A percentile compares a stretch with the other conserved stretches of the same genome.
phyloP scores from a whole-genome alignment of 1,140 invertebrate species.

The Zaprionus capensis region DNA sequence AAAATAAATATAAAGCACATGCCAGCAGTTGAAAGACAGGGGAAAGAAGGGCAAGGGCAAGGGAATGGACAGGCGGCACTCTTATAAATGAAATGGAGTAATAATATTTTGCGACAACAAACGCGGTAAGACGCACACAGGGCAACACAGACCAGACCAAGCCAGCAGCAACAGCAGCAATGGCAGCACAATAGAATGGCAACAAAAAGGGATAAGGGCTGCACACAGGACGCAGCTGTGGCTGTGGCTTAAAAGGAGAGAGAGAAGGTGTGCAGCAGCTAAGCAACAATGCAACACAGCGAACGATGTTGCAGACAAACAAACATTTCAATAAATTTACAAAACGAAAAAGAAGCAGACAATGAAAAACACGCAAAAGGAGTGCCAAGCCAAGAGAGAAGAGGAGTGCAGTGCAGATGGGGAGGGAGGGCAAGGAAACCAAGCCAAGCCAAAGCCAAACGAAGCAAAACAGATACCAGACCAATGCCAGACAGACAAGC shows the following conservation, averaged over 20 bases:
- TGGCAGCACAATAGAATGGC: slow-evolving; percentile 46
- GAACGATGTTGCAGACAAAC: slow-evolving; percentile 66
- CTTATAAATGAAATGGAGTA: slow-evolving; percentile 83
- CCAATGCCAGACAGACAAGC: slow-evolving; percentile 44
- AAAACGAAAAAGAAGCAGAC: slow-evolving; percentile 54
- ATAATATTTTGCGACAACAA: slow-evolving; percentile 82
- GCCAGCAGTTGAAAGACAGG: not conserved
- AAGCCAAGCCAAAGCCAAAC: slow-evolving; percentile 15
- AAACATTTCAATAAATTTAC: slow-evolving; percentile 80
- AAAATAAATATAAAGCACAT: slow-evolving; percentile 3
- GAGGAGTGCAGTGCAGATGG: not conserved
- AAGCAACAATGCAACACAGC: slow-evolving; percentile 55
- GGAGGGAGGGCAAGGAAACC: not conserved
- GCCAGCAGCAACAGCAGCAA: slow-evolving; percentile 20
- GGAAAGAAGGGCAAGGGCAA: not conserved
- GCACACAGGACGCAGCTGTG: slow-evolving; percentile 46
- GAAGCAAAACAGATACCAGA: slow-evolving; percentile 51
- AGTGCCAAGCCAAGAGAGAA: slow-evolving; percentile 50
- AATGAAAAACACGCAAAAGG: slow-evolving; percentile 75
- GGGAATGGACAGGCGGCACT: slow-evolving; percentile 47
- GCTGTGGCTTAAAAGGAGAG: slow-evolving; percentile 2
- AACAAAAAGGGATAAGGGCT: slow-evolving; percentile 22
- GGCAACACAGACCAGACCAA: not conserved
- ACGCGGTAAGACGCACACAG: slow-evolving; percentile 15
- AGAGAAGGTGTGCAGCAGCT: slow-evolving; percentile 6